Evolutionary conservation across 2,797 vertebrate genomes (phyloP), one percentile per base, ranked within the genome.

Genomic region (Sorex maritimensis): DNA sequence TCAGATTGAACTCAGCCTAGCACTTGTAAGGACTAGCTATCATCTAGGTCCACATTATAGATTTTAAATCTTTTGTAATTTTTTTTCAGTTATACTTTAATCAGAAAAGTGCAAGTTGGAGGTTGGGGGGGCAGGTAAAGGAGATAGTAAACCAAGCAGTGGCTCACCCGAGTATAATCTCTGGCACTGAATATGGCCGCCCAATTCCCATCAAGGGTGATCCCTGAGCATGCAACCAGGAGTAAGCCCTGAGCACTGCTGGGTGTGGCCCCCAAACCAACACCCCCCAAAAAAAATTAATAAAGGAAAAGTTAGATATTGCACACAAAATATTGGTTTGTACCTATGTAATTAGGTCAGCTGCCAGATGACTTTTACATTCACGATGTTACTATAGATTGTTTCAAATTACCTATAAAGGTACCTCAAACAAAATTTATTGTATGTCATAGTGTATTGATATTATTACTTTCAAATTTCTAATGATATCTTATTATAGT

Each of bases 391-490:
- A 90, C n/a, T 44, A 26, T 78, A 6, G 34, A 24, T 85, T 41
- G 4, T 90, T 96, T 93, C 23, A 71, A 71, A 81, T 88, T 79
- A 74, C 9, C 26, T 84, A 44, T 41, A 88, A 72, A 74, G 24
- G 86, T 80, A 58, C 49, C 55, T 72, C 26, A 77, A 87, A 75
- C 13, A 90, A 55, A 88, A 8, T 55, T 91, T 17, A 74, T 88
- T 83, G 30, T 79, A 23, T 0, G 19, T 67, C 24, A 38, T 67
- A 75, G 79, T 85, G 17, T 74, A 1, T 68, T 83, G 24, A 23
- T 91, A 68, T 71, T 24, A 52, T 86, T 77, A 90, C 68, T 93
- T 92, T n/a, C 3, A 83, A 78, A 71, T 8, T 94, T 81, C 67
- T 81, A 88, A 1, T 63, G 41, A 78, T 63, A 17, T 85, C 38